Conservation (phyloP, 1,140 invertebrate genomes). For the Drosophila subobscura region DNA sequence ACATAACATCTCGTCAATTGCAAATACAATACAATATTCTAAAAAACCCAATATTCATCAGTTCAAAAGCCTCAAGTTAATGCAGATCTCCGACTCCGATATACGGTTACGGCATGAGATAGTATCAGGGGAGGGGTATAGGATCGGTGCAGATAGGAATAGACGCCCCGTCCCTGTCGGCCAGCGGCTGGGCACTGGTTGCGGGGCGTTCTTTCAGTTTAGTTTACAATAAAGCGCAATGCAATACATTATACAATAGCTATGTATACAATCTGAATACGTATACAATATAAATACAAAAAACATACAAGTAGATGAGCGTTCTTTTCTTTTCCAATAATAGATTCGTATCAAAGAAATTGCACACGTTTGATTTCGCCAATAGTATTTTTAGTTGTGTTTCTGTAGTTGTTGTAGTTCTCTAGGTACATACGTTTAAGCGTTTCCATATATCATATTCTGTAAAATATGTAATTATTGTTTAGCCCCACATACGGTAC, state of each 20-base stretch:
- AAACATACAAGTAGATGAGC: conserved; percentile 57
- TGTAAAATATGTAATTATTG: conserved; percentile 26
- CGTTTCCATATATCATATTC: conserved; percentile 46
- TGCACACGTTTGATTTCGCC: conserved; percentile 72
- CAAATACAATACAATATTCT: conserved; percentile 72
- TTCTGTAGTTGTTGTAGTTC: conserved; percentile 12
- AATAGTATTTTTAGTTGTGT: conserved; percentile 29
- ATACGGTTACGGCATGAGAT: conserved; percentile 33
- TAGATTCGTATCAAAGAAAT: conserved; percentile 80
- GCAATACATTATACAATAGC: conserved; percentile 42
- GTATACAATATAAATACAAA: conserved; percentile 60
- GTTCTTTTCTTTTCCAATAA: conserved; percentile 42
- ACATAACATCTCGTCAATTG: conserved; percentile 64
- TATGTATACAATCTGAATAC: conserved; percentile 20
- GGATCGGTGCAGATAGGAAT: not conserved
- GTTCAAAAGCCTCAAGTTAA: conserved; percentile 74
- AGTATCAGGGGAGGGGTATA: conserved; percentile 3
- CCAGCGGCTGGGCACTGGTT: conserved; percentile 5
- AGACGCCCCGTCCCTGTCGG: not conserved
- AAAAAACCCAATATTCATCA: conserved; percentile 76
- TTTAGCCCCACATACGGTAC: conserved; percentile 38
- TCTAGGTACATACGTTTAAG: conserved; percentile 59
- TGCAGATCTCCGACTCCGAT: conserved; percentile 44
- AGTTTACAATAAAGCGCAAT: conserved; percentile 48
- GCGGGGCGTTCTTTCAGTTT: conserved; percentile 22